Base-by-base conservation (phyloP, 1,140 invertebrate species). In the Trissolcus basalis region DNA sequence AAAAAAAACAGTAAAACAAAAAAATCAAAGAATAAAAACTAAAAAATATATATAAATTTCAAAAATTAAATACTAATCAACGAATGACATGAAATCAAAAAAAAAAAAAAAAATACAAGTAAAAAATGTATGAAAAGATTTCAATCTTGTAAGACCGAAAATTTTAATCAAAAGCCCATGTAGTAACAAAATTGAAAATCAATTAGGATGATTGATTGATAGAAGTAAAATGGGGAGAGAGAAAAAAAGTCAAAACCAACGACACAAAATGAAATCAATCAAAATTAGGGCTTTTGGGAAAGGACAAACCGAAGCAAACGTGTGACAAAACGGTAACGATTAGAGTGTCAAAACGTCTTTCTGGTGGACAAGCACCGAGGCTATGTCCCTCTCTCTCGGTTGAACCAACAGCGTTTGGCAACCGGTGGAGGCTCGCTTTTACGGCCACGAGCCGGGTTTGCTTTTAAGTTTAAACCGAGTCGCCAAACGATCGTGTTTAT, bases 391-490 rank as follows among this genome's bases (percentile, higher is more conserved):
- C 60, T 65, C 58, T 59, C 58, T 76, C 68, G 47, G 45, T 63
- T 36, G 58, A 54, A 69, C 60, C 55, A 49, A 49, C 65, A 59
- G 19, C 51, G 60, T 77, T 77, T 65, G 61, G 73, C 58, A 67
- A 59, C 47, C 67, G 48, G 51, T 67, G 27, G 54, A 71, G 53
- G 63, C 55, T n/a, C 32, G 64, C 47, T 69, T 75, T 71, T 70
- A 79, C 77, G 68, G 65, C 72, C 58, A 69, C 45, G 45, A 61
- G 59, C 50, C 50, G 65, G 67, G 58, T 71, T 74, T 59, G 58
- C 69, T 69, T 77, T 79, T 65, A 65, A 69, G 78, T 71, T 74
- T 77, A 76, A 79, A 76, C 68, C 73, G 73, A 69, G 63, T 67
- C 67, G 65, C 69, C 49, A 68, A 75, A 55, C 63, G 59, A 14